Evolutionary conservation across 2,113 vertebrate species (phyloP).

Genomic region (Elanus axillaris): DNA sequence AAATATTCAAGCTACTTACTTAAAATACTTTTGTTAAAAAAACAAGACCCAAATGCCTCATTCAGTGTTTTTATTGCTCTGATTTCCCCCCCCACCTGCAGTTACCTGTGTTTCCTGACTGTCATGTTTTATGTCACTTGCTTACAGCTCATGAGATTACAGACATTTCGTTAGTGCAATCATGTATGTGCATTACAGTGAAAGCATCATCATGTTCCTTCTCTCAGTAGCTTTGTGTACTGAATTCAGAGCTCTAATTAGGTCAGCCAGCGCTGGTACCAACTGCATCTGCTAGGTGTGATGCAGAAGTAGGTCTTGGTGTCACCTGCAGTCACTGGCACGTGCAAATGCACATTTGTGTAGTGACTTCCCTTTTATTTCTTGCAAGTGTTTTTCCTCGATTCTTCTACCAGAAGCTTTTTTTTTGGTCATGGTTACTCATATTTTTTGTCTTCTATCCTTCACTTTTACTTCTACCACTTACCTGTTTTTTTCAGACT

Average conservation of each 20-base stretch:
- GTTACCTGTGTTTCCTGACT: not conserved
- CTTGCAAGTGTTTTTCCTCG: not conserved
- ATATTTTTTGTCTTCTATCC: not conserved
- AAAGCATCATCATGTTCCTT: not conserved
- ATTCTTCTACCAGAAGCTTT: not conserved
- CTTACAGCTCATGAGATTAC: not conserved
- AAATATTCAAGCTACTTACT: not conserved
- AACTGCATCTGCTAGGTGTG: not conserved
- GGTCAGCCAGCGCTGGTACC: not conserved
- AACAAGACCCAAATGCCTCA: not conserved
- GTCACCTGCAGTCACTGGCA: not conserved
- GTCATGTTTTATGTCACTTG: not conserved
- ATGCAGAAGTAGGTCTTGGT: not conserved
- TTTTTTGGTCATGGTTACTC: not conserved
- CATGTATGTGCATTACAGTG: fast-evolving
- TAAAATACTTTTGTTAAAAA: not conserved
- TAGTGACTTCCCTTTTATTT: not conserved
- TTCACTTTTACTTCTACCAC: not conserved
- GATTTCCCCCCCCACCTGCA: not conserved
- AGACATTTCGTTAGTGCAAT: not conserved
- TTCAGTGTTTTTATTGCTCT: not conserved
- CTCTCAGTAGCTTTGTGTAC: not conserved
- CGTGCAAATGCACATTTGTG: not conserved
- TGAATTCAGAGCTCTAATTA: not conserved
- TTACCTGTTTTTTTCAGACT: not conserved